Evolutionary conservation across 2,888 invertebrate species (phyloP), one percentile per base, ranked within the genome.

Genomic region (Acheta domesticus): DNA sequence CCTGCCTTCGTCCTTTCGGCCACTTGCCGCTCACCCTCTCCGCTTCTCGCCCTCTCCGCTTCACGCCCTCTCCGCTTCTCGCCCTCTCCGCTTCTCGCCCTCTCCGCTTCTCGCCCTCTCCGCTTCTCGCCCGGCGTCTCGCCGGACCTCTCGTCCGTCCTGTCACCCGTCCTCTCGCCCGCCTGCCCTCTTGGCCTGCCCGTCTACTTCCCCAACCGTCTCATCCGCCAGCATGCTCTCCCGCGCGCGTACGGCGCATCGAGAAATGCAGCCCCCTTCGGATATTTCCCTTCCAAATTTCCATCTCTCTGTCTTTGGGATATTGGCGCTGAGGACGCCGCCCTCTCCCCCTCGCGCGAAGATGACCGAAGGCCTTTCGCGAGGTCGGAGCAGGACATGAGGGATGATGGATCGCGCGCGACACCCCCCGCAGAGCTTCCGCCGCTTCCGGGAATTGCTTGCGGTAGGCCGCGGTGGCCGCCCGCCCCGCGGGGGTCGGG

Each of bases 231-330:
- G n/a, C 62, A 11, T 5, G 62, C 8, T 62, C 12, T 4, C 62
- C n/a, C n/a, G 62, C n/a, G 14, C 1, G 14, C 62, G 62, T 62
- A 62, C 62, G n/a, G n/a, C 8, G 62, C 16, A 62, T 62, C 11
- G 14, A n/a, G 62, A 62, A 62, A 62, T 14, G n/a, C 16, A 4
- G 11, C n/a, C n/a, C 62, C 62, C 62, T 62, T 62, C 14, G 11
- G 62, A 62, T 62, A 62, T 62, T 62, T 62, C 62, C 62, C 62
- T 62, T 62, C 62, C 62, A 62, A 62, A 62, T 62, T 62, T 62
- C 62, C 62, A 62, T 62, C 62, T 16, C n/a, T n/a, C 62, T 62
- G 62, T 62, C 62, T 62, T 62, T n/a, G 16, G 62, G 62, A 62
- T 62, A 62, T 62, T 62, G 62, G 62, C n/a, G 62, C 16, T 36